These are phyloP conservation scores for Temnothorax longispinosus DNA, from an alignment of 1,140 invertebrate genomes.

Conservation along the genomic window DNA sequence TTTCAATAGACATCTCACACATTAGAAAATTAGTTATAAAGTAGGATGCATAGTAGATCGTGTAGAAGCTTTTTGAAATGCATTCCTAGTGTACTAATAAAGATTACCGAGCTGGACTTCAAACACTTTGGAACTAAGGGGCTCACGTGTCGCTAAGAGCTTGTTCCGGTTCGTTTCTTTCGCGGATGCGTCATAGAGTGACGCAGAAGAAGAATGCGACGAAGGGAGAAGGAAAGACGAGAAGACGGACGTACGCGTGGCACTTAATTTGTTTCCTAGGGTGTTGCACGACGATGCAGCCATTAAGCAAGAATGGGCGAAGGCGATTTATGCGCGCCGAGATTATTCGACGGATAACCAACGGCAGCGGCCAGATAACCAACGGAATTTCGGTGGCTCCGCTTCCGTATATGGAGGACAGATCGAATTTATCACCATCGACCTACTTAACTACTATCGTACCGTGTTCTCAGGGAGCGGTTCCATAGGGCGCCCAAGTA, in stretches of 20 bases:
- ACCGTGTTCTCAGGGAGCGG: neutral
- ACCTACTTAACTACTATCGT: conserved; percentile 75
- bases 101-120: conserved; percentile 1
- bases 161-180: conserved; percentile 63
- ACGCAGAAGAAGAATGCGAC: conserved; percentile 34
- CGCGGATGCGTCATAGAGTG: conserved; percentile 60
- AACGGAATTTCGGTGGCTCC: conserved; percentile 61
- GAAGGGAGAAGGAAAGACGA: neutral
- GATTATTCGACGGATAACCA: conserved; percentile 82
- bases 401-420: conserved; percentile 63
- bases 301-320: conserved; percentile 74
- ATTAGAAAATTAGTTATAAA: neutral
- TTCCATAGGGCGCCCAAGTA: conserved; percentile 63
- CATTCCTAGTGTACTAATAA: neutral
- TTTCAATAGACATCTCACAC: neutral
- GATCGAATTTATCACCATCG: conserved; percentile 82
- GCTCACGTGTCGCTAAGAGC: conserved; percentile 1
- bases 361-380: conserved; percentile 71
- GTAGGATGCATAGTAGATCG: neutral
- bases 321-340: conserved; percentile 78
- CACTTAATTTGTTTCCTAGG: conserved; percentile 80
- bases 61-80: neutral
- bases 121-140: conserved; percentile 9
- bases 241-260: conserved; percentile 64
- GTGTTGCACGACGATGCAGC: conserved; percentile 60